Base-by-base conservation (phyloP, 2,113 vertebrate species). In the Poeciliopsis turrubarensis region DNA sequence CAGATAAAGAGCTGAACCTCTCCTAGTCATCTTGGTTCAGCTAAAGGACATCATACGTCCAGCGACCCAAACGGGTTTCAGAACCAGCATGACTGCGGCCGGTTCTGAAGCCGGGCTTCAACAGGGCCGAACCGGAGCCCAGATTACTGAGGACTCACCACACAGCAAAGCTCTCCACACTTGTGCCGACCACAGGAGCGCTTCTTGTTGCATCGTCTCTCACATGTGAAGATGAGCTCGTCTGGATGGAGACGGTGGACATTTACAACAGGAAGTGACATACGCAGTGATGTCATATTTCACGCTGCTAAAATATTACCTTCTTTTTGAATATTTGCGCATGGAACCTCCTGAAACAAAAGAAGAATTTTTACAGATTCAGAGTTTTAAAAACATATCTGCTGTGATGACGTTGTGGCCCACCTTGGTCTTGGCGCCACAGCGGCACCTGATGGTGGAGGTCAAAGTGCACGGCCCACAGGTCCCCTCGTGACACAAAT, bases 161-260 rank as follows among this genome's bases (percentile, higher is more conserved):
- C 96, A 91, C 98, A 99, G 81, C 98, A 99, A 80, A 97, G 91
- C 93, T 99, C 97, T 62, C 95, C 96, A 89, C 97, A 99, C 83
- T 99, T 99, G 92, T 99, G 98, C 60, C 98, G 93, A 54, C 98
- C 97, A 84, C 98, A 99, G 1, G 95, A 96, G 66, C 97, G 95
- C 64, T 99, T 99, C 94, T 98, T 99, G 91, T 90, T 97, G 91
- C 98, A 99, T 73, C 97, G 94, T 75, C 92, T 97, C 90, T 99
- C 97, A 73, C 98, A 99, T 54, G 96, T 95, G 89, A 99, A 99
- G 31, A 95, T 89, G 60, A 96, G 94, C 86, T 97, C 95, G 70
- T 92, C 95, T 97, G 75, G 26, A 64, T 79, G 79, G 14, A 7
- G 34, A 47, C 9, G 62, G 47, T 26, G 65, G 5, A 68, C 67